Conservation (phyloP, 2,888 invertebrate species). For the Zhuqinia jingwanae region DNA sequence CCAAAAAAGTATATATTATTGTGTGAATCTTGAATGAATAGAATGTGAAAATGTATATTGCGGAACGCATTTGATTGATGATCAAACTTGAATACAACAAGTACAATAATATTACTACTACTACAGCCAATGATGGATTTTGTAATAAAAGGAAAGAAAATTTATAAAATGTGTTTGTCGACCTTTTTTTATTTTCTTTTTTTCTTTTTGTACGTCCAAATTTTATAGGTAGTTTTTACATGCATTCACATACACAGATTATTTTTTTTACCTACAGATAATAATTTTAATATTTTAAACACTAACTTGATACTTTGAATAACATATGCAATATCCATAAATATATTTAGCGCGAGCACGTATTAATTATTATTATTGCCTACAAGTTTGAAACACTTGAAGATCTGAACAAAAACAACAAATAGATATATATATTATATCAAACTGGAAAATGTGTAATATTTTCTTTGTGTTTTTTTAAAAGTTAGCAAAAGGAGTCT, state of each 20-base stretch:
- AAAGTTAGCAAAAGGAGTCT: background rate
- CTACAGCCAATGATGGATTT: background rate
- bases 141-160: background rate
- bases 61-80: too few species aligned
- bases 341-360: too few species aligned
- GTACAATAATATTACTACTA: slow-evolving; percentile 5
- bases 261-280: too few species aligned
- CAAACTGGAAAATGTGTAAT: slow-evolving; percentile 15
- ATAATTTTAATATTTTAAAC: too few species aligned
- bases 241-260: too few species aligned
- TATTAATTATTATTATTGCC: slow-evolving; percentile 16
- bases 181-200: background rate
- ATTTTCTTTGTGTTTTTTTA: slow-evolving; percentile 3
- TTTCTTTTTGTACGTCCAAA: background rate
- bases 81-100: slow-evolving; percentile 11
- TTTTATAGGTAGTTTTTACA: too few species aligned
- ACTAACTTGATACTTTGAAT: too few species aligned
- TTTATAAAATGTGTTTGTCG: background rate
- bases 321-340: too few species aligned
- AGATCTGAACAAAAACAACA: background rate
- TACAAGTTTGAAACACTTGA: background rate
- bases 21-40: too few species aligned
- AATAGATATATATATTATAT: too few species aligned
- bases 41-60: too few species aligned
- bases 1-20: too few species aligned